A percentile compares a stretch with the other conserved stretches of the same genome.
These are phyloP conservation scores for Sus cebifrons DNA, from an alignment of 2,797 vertebrate genomes.

Conservation along the genomic window DNA sequence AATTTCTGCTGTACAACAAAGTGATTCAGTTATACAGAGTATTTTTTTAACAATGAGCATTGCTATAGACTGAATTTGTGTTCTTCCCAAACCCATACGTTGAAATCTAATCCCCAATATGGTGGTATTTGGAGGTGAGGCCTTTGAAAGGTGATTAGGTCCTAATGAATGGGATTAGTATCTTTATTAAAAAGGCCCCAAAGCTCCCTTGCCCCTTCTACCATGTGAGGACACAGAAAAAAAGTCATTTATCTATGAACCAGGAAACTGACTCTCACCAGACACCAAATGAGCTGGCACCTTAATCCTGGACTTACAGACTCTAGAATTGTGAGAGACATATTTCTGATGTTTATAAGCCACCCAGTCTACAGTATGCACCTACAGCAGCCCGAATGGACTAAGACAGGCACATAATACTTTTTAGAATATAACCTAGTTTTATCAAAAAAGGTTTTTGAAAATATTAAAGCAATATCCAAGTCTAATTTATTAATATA, in stretches of 20 bases:
- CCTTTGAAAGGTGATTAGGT: not conserved
- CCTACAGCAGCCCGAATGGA: not conserved
- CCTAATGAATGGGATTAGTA: not conserved
- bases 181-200: not conserved
- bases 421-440: slow-evolving; percentile 44
- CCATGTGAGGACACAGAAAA: not conserved
- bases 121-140: not conserved
- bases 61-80: not conserved
- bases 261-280: not conserved
- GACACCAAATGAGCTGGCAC: not conserved
- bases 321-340: not conserved
- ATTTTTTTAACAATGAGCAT: not conserved
- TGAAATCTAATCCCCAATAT: not conserved
- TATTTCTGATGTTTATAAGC: not conserved
- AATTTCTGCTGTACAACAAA: too few relatives aligned
- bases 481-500: slow-evolving; percentile 21
- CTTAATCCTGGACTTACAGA: not conserved
- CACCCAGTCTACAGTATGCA: not conserved
- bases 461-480: slow-evolving; percentile 14
- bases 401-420: not conserved
- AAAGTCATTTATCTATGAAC: not conserved
- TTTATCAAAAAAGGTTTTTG: not conserved
- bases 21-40: too few relatives aligned
- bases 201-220: not conserved
- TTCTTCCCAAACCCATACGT: not conserved